Evolutionary conservation across 2,113 vertebrate genomes (phyloP), one percentile per base, ranked within the genome.

Genomic region (Sylvia atricapilla): DNA sequence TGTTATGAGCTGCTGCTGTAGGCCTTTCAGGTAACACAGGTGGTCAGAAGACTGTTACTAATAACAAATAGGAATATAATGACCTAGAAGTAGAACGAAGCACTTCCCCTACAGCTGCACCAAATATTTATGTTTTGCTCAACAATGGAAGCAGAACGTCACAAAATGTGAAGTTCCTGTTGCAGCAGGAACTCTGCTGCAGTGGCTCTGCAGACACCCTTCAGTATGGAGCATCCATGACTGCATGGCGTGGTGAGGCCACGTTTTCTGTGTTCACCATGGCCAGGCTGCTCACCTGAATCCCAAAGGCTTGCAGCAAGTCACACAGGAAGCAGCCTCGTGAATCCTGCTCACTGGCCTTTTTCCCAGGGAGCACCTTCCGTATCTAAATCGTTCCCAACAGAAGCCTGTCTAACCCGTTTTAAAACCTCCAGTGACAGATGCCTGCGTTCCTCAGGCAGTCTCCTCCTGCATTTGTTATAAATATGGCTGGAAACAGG

Each of bases 321-420:
- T 47, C 39, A 22, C 0, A 0, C 0, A 0, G 52, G 50, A 66
- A 84, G 46, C 44, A 69, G 13, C 43, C 31, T 62, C 0, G 0
- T 53, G 46, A 73, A 44, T 87, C 46, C n/a, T 66, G 41, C 56
- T 84, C 6, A 0, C 24, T 47, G 44, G 16, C 22, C 37, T 47
- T 37, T 63, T 47, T 78, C 25, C 47, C 69, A 67, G 46, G 69
- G 17, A 77, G 31, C 17, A 41, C 10, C 50, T 75, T 22, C 24
- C 2, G 0, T 49, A 24, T 46, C 27, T 47, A 18, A 82, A 53
- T 52, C 3, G 2, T 17, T 67, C 43, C 60, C 27, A 80, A 43
- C 13, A 87, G 81, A 59, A 31, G 19, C 60, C 33, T 15, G 68
- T 59, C 28, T 49, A 67, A 87, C 53, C 62, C 83, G 77, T 84